Evolutionary conservation across 2,797 vertebrate species (phyloP).

Genomic region (Staurois parvus): DNA sequence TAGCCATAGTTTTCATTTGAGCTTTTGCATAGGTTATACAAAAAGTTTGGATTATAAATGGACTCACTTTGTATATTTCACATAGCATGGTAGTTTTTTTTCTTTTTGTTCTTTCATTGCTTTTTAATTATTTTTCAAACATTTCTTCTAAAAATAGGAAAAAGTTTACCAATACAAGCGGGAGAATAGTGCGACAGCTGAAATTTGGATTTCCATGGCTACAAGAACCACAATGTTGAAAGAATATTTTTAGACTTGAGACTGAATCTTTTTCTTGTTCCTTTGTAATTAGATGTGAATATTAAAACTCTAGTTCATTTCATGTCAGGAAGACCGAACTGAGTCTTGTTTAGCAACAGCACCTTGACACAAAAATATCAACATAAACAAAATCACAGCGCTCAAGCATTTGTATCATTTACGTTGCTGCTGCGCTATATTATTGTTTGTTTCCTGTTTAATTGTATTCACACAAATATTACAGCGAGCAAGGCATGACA

Average conservation of each 20-base stretch:
- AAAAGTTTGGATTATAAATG: too few relatives aligned
- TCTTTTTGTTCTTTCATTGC: not conserved
- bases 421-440: not conserved
- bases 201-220: constrained; percentile 37
- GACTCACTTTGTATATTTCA: too few relatives aligned
- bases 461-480: not conserved
- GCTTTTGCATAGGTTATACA: too few relatives aligned
- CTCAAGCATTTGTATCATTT: not conserved
- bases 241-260: constrained; percentile 32
- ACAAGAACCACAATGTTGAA: constrained; percentile 15
- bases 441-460: not conserved
- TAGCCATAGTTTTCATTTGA: too few relatives aligned
- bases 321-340: constrained; percentile 4
- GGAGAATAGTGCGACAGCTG: constrained; percentile 27
- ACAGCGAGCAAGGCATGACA: not conserved
- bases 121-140: not conserved
- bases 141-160: constrained; percentile 14
- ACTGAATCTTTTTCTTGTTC: constrained; percentile 11
- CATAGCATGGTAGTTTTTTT: not conserved
- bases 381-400: constrained; percentile 8
- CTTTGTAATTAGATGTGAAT: constrained; percentile 1
- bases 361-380: constrained; percentile 17
- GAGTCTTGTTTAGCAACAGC: constrained; percentile 15
- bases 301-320: constrained; percentile 16
- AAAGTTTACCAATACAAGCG: constrained; percentile 5